Percentiles rank a stretch among this genome's conserved stretches.
These are phyloP conservation scores for Urocolius indicus DNA, from an alignment of 2,113 vertebrate species.

Conservation along the genomic window DNA sequence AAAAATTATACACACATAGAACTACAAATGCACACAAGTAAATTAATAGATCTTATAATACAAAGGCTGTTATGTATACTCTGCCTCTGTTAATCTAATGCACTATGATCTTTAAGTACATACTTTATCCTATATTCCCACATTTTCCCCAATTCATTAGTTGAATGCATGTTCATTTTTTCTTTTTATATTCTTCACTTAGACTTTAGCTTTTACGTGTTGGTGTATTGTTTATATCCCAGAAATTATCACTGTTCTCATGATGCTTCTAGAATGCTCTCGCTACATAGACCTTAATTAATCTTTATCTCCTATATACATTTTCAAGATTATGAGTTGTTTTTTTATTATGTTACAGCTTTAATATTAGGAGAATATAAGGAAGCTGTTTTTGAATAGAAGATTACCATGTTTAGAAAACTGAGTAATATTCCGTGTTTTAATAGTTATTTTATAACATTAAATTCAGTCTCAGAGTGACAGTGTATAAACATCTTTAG, in stretches of 20 bases:
- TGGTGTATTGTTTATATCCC: background rate
- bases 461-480: background rate
- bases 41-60: background rate
- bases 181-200: background rate
- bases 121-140: background rate
- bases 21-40: background rate
- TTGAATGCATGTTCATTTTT: background rate
- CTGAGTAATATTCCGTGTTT: background rate
- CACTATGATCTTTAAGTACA: background rate
- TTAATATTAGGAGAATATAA: background rate
- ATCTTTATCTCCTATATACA: background rate
- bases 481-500: background rate
- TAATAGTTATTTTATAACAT: background rate
- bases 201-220: background rate
- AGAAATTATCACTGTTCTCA: background rate
- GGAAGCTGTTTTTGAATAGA: background rate
- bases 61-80: background rate
- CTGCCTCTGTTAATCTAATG: background rate
- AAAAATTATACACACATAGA: background rate
- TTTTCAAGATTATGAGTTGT: background rate
- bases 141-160: background rate
- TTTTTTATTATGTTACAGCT: background rate
- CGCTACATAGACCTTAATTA: background rate
- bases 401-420: background rate
- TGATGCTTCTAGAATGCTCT: background rate